Evolutionary conservation across 2,888 invertebrate species (phyloP).

Genomic region (Cheilosia grossa): DNA sequence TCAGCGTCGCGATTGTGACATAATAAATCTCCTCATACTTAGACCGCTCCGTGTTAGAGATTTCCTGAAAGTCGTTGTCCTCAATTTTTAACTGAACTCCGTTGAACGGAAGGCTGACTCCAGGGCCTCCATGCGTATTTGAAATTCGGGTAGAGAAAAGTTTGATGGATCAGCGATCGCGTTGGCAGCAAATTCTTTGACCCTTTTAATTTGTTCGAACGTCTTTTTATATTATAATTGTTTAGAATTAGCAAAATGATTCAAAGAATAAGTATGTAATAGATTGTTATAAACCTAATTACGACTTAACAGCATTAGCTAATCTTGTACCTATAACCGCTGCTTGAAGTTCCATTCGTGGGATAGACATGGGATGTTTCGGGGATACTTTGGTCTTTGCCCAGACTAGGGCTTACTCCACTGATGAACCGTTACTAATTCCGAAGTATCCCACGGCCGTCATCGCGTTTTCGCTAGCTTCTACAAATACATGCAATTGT

Average conservation of each 20-base stretch:
- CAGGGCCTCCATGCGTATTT: constrained; percentile 21
- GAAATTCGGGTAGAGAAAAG: background rate
- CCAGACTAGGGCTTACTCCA: constrained; percentile 44
- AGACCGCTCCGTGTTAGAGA: too few species aligned
- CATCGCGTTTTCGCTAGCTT: constrained; percentile 69
- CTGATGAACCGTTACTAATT: constrained; percentile 20
- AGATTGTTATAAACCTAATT: too few species aligned
- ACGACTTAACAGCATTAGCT: too few species aligned
- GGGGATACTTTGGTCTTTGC: constrained; percentile 75
- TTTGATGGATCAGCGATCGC: background rate
- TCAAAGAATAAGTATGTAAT: too few species aligned
- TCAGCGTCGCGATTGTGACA: too few species aligned
- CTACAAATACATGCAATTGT: background rate
- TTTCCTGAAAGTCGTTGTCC: too few species aligned
- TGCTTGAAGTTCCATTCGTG: constrained; percentile 75
- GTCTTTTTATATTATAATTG: background rate
- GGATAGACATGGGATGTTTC: constrained; percentile 72
- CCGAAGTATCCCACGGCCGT: constrained; percentile 76
- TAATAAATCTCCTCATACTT: too few species aligned
- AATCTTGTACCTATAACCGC: constrained; percentile 70
- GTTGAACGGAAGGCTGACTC: constrained; percentile 6
- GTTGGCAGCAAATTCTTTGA: background rate
- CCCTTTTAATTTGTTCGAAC: constrained; percentile 5
- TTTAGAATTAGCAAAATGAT: too few species aligned
- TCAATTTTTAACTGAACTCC: too few species aligned